Percentiles rank a stretch among this genome's conserved stretches.
These are phyloP conservation scores for Dolichallabes microphthalmus DNA, from an alignment of 2,113 vertebrate genomes.

Conservation along the genomic window DNA sequence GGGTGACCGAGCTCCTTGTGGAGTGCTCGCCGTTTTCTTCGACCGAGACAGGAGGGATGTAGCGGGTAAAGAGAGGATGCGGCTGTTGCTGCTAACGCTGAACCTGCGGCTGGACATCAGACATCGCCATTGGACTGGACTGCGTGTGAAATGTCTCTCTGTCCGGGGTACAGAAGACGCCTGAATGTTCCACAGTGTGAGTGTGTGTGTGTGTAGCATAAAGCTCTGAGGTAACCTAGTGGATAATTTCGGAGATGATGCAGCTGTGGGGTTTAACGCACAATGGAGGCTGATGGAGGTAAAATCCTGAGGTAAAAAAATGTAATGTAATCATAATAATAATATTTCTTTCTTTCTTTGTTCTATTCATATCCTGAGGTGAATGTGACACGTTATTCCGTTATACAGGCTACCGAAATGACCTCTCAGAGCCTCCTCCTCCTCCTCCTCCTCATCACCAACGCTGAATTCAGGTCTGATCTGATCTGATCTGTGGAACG, in stretches of 20 bases:
- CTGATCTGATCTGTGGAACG: neutral
- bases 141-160: neutral
- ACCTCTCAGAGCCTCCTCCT: neutral
- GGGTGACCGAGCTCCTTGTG: neutral
- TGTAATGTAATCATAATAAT: too few species aligned
- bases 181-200: neutral
- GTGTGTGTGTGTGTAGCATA: neutral
- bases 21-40: neutral
- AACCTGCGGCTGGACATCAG: neutral
- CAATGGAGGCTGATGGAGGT: constrained; percentile 22
- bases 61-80: neutral
- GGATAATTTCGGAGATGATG: neutral
- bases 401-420: neutral
- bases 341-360: too few species aligned
- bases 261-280: constrained; percentile 2
- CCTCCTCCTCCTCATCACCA: neutral
- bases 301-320: constrained; percentile 16
- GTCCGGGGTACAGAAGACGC: neutral
- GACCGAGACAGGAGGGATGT: neutral
- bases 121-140: neutral
- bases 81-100: neutral
- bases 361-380: too few species aligned
- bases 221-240: neutral
- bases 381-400: neutral
- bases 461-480: constrained; percentile 49